A percentile compares a stretch with the other conserved stretches of the same genome.
These are phyloP conservation scores for Tiliqua scincoides DNA, from an alignment of 2,113 vertebrate genomes.

Conservation along the genomic window DNA sequence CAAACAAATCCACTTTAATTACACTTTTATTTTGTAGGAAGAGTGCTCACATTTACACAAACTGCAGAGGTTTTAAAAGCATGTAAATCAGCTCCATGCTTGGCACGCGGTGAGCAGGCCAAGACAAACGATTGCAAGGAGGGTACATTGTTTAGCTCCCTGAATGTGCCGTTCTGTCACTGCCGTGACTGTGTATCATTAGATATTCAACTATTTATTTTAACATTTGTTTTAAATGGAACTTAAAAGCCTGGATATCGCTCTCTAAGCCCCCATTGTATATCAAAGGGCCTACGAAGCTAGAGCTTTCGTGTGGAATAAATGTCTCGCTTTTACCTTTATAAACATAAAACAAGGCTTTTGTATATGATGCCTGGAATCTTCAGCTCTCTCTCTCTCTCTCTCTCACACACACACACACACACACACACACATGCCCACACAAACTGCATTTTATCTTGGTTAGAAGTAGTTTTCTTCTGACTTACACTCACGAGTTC, in stretches of 20 bases:
- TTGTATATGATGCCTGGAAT: slow-evolving; percentile 22
- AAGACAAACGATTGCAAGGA: slow-evolving; percentile 54
- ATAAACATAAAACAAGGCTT: slow-evolving; percentile 22
- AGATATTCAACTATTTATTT: slow-evolving; percentile 45
- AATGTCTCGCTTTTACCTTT: slow-evolving; percentile 39
- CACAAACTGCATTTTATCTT: not conserved
- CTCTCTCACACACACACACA: no score
- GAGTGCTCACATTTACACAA: not conserved
- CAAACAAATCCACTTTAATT: not conserved
- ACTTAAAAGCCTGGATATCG: slow-evolving; percentile 19
- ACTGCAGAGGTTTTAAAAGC: slow-evolving; percentile 20
- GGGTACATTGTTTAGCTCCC: slow-evolving; percentile 61
- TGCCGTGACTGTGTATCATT: slow-evolving; percentile 48
- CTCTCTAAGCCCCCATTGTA: slow-evolving; percentile 33
- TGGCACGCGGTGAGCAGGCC: slow-evolving; percentile 40
- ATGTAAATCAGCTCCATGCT: slow-evolving; percentile 22
- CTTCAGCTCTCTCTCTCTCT: not conserved
- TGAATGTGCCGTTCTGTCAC: slow-evolving; percentile 43
- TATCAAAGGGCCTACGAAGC: slow-evolving; percentile 31
- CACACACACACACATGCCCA: no score
- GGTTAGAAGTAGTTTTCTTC: not conserved
- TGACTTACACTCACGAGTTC: not conserved
- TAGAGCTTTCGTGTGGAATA: slow-evolving; percentile 45
- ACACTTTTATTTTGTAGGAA: slow-evolving; percentile 27
- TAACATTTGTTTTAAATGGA: slow-evolving; percentile 53